Percentiles rank a stretch among this genome's conserved stretches.
These are phyloP conservation scores for Coturnix japonica DNA, from an alignment of 2,113 vertebrate genomes.

Conservation along the genomic window DNA sequence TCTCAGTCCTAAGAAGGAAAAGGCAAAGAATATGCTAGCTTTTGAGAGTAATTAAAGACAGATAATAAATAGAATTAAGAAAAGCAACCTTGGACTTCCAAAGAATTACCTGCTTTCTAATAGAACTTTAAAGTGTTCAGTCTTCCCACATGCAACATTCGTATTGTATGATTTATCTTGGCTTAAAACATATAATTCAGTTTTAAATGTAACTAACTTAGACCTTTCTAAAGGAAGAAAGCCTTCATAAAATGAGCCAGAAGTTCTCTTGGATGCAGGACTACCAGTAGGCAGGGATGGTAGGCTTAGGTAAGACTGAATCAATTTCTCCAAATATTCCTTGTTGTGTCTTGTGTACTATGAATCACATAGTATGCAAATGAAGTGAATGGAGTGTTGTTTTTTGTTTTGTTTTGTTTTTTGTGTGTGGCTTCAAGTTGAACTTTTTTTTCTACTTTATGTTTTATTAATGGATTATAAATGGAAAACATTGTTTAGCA, in stretches of 20 bases:
- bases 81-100: background rate
- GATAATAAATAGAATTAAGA: background rate
- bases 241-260: background rate
- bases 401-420: slow-evolving; percentile 61
- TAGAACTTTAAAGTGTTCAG: background rate
- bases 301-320: background rate
- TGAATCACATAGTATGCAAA: background rate
- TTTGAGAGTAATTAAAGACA: background rate
- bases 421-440: slow-evolving; percentile 4
- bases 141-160: background rate
- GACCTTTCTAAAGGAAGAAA: background rate
- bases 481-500: slow-evolving; percentile 56
- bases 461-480: slow-evolving; percentile 28
- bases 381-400: background rate
- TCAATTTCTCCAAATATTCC: background rate
- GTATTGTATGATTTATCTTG: background rate
- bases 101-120: background rate
- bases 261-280: background rate
- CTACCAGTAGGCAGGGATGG: background rate
- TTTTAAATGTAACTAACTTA: background rate
- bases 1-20: background rate
- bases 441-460: background rate
- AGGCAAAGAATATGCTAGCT: fast-evolving
- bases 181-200: background rate
- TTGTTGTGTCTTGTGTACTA: background rate